Conservation (phyloP, 2,888 invertebrate species). For the Trichogramma evanescens region DNA sequence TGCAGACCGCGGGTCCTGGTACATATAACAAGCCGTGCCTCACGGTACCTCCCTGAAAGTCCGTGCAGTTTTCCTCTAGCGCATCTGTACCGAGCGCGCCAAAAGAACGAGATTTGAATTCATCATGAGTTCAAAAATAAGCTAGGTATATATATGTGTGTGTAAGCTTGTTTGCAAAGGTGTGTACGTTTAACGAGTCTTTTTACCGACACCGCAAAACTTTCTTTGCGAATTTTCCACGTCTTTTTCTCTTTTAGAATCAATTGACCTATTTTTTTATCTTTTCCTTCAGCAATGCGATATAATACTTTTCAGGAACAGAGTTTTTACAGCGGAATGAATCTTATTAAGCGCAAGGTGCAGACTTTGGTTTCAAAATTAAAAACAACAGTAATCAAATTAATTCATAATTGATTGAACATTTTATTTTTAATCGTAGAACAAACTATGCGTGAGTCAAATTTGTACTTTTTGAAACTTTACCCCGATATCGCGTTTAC, state of each 20-base stretch:
- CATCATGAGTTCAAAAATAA: slow-evolving; percentile 2
- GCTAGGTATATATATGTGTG: too few relatives aligned
- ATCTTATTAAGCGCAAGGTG: too few relatives aligned
- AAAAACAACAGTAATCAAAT: too few relatives aligned
- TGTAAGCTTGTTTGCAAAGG: not conserved
- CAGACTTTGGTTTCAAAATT: too few relatives aligned
- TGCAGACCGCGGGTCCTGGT: slow-evolving; percentile 78
- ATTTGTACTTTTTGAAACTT: too few relatives aligned
- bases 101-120: slow-evolving; percentile 5
- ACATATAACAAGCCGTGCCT: slow-evolving; percentile 75
- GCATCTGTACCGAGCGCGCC: slow-evolving; percentile 49
- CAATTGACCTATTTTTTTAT: slow-evolving; percentile 7
- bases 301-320: too few relatives aligned
- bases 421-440: too few relatives aligned
- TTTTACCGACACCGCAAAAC: not conserved
- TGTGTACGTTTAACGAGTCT: not conserved
- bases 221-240: not conserved
- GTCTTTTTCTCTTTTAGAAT: not conserved
- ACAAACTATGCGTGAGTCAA: too few relatives aligned
- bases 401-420: too few relatives aligned
- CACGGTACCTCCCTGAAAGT: slow-evolving; percentile 74
- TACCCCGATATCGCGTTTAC: too few relatives aligned
- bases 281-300: too few relatives aligned
- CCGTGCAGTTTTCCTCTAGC: slow-evolving; percentile 72
- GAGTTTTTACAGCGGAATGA: too few relatives aligned